Evolutionary conservation across 2,888 invertebrate genomes (phyloP).

Genomic region (Timema podura): DNA sequence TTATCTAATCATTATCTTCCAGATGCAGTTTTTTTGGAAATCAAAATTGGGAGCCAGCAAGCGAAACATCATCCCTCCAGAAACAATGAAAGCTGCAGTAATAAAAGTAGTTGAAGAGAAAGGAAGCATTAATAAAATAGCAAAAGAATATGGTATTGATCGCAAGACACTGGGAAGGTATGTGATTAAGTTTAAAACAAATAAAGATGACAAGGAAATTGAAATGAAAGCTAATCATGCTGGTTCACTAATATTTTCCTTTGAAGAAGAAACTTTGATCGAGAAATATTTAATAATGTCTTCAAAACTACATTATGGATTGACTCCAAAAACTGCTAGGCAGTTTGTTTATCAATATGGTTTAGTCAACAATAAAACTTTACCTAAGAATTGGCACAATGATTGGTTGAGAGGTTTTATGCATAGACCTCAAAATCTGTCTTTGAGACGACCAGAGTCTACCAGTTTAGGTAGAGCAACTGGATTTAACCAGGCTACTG

Average conservation of each 20-base stretch:
- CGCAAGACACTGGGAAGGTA: too few species aligned
- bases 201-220: too few species aligned
- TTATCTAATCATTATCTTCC: too few species aligned
- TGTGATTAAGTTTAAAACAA: too few species aligned
- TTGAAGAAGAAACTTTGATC: background rate
- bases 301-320: background rate
- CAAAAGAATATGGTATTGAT: too few species aligned
- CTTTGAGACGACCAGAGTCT: background rate
- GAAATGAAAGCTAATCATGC: too few species aligned
- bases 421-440: background rate
- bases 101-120: too few species aligned
- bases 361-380: background rate
- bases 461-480: background rate
- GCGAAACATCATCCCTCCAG: too few species aligned
- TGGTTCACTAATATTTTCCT: background rate
- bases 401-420: background rate
- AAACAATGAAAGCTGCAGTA: too few species aligned
- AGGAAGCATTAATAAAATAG: too few species aligned
- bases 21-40: too few species aligned
- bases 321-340: background rate
- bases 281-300: background rate
- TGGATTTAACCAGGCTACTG: background rate
- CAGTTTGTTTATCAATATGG: conserved; percentile 9
- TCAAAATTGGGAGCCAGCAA: too few species aligned
- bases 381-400: conserved; percentile 8